These are phyloP conservation scores for Amazona guildingii DNA, from an alignment of 2,113 vertebrate species.

Conservation along the genomic window DNA sequence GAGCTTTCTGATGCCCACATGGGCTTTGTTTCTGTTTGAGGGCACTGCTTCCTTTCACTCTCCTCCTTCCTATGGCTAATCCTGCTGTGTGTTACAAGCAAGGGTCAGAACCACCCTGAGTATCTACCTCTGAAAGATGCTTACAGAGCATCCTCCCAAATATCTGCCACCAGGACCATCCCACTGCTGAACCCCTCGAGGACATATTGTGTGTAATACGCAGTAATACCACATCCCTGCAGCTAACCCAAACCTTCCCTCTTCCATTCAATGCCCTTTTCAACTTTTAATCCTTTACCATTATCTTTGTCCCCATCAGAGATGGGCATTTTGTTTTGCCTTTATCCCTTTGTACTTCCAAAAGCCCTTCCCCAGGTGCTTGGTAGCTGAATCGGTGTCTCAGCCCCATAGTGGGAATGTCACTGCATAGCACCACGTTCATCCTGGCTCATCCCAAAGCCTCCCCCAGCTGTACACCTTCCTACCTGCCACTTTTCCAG, in stretches of 20 bases:
- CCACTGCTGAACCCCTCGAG: neutral
- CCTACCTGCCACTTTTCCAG: neutral
- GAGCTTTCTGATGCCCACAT: neutral
- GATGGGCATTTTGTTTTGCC: neutral
- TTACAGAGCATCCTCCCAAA: neutral
- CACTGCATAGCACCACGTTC: rapidly evolving
- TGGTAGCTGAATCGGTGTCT: rapidly evolving
- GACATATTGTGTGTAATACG: rapidly evolving
- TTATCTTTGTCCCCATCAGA: neutral
- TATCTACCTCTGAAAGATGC: neutral
- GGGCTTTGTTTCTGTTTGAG: neutral
- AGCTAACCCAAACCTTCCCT: neutral
- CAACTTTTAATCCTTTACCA: neutral
- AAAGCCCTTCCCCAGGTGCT: neutral
- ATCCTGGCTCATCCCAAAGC: neutral
- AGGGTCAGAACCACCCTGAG: neutral
- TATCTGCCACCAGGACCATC: neutral
- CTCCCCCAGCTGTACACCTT: neutral
- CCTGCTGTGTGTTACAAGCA: neutral
- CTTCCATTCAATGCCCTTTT: neutral
- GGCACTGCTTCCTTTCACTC: neutral
- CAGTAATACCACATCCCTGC: neutral
- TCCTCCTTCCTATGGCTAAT: neutral
- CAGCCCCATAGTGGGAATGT: rapidly evolving
- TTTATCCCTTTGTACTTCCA: neutral